phyloP scores from a whole-genome alignment of 2,888 invertebrate genomes.

The Lingula anatina region DNA sequence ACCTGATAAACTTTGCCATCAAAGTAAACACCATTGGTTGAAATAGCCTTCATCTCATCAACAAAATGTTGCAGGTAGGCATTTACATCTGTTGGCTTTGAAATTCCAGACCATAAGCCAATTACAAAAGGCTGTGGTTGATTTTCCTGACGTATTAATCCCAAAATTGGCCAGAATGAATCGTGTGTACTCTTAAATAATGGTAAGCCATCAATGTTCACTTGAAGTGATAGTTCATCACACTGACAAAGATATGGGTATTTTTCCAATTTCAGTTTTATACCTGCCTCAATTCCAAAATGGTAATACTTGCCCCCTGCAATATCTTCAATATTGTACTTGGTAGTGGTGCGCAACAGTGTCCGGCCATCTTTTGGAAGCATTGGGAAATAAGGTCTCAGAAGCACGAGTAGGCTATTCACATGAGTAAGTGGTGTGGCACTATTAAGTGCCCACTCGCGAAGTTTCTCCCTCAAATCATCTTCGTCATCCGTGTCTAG shows the following conservation, averaged over 20 bases:
- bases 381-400: background rate
- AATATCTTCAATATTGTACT: background rate
- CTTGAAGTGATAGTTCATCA: slow-evolving; percentile 1
- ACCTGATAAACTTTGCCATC: background rate
- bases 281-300: slow-evolving; percentile 2
- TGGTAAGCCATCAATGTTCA: slow-evolving; percentile 8
- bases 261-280: background rate
- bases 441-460: slow-evolving; percentile 4
- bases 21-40: background rate
- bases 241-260: background rate
- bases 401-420: background rate
- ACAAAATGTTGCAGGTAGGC: background rate
- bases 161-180: slow-evolving; percentile 6
- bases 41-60: background rate
- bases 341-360: background rate
- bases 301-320: slow-evolving; percentile 7
- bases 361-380: background rate
- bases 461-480: slow-evolving; percentile 1
- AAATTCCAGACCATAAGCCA: slow-evolving; percentile 3
- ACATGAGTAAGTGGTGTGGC: background rate
- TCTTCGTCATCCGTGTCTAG: background rate
- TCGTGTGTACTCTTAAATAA: slow-evolving; percentile 4
- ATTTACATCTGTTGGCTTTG: slow-evolving; percentile 3
- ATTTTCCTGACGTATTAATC: background rate
- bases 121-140: slow-evolving; percentile 4